phyloP scores from a whole-genome alignment of 2,113 vertebrate species.

The Carassius auratus region DNA sequence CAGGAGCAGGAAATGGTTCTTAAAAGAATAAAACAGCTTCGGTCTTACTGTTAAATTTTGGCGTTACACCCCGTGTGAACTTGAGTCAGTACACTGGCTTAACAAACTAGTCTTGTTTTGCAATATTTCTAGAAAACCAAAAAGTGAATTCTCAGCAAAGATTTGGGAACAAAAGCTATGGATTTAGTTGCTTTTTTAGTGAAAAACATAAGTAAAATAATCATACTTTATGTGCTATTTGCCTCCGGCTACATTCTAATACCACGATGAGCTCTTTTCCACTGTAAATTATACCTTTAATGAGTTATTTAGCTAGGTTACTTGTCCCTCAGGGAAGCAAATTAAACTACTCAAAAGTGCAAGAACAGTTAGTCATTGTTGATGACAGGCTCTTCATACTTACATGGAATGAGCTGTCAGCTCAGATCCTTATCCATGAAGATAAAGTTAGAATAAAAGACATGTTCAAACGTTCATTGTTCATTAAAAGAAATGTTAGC shows the following conservation, averaged over 20 bases:
- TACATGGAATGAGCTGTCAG: neutral
- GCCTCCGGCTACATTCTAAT: neutral
- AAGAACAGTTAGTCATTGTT: constrained; percentile 3
- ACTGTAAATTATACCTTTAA: neutral
- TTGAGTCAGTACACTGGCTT: neutral
- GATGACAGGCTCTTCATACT: neutral
- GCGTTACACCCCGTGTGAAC: constrained; percentile 37
- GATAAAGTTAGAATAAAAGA: neutral
- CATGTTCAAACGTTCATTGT: neutral
- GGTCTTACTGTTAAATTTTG: constrained; percentile 54
- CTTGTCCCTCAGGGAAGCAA: neutral
- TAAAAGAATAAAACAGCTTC: constrained; percentile 42
- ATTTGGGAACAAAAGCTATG: neutral
- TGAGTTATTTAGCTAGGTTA: neutral
- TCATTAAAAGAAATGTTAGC: neutral
- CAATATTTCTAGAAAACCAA: neutral
- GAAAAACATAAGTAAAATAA: neutral
- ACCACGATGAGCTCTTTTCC: neutral
- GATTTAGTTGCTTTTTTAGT: neutral
- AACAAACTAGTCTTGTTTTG: neutral
- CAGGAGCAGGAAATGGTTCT: constrained; percentile 42
- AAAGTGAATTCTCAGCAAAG: neutral
- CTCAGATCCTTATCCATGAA: neutral
- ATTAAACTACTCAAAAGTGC: neutral
- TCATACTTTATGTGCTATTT: neutral